Base-by-base conservation (phyloP, 2,888 invertebrate genomes). In the Agriotes lineatus region DNA sequence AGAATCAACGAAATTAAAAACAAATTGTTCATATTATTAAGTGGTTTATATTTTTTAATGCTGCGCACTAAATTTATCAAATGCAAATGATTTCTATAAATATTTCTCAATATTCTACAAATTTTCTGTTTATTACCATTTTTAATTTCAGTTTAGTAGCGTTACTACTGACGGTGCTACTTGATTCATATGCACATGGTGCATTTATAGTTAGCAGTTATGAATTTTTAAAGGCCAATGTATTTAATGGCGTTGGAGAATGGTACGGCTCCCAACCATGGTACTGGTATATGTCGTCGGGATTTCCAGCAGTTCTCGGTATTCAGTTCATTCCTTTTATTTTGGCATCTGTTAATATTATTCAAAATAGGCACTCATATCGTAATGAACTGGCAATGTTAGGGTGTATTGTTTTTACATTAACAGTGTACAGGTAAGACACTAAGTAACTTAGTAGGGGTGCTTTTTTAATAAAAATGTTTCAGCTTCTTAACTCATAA, bases 231-330 rank as follows among this genome's bases (percentile, higher is more conserved):
- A 88, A 90, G 77, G 89, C 91, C 71, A 97, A 97, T 80, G 84
- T 96, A 0, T 76, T 94, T 0, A 83, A 90, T 71, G 90, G 91
- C 70, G 85, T 95, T 57, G 93, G 93, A 14, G 89, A 91, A 22
- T 92, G 92, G 81, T 99, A 98, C 82, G 98, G 98, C 1, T 87
- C 88, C 1, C 93, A 97, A 82, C 91, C 95, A 6, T 92, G 93
- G 89, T 88, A 95, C 78, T 99, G 98, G 97, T 97, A 98, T 83
- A 81, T 97, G 9, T 88, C 89, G 0, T 88, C 89, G 76, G 98
- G 96, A 0, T 82, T 97, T 45, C 96, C 96, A 0, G 90, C 91
- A 0, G 86, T 97, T 10, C 84, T 97, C 57, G 94, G 95, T 4
- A 84, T 93, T 10, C 90, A 92, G 74, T 78, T 90, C 0, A 18